Percentiles rank a stretch among this genome's conserved stretches.
These are phyloP conservation scores for Zosterops pallidus DNA, from an alignment of 2,113 vertebrate genomes.

Conservation along the genomic window DNA sequence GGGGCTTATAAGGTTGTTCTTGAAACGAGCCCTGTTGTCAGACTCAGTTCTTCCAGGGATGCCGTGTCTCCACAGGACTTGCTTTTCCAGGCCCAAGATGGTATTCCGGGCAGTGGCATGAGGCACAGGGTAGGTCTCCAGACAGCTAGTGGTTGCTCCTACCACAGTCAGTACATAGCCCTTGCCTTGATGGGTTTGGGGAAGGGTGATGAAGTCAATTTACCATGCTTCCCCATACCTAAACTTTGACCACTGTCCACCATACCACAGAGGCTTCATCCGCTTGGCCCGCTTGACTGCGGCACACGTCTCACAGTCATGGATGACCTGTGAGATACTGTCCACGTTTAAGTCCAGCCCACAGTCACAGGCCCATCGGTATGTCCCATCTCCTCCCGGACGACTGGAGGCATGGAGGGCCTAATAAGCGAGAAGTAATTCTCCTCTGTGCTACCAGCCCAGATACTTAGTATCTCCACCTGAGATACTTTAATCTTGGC, in stretches of 20 bases:
- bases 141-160: too few relatives aligned
- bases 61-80: neutral
- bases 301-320: rapidly evolving
- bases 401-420: rapidly evolving
- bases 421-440: neutral
- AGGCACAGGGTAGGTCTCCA: neutral
- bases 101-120: rapidly evolving
- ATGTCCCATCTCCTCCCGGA: neutral
- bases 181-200: neutral
- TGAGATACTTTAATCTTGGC: neutral
- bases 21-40: rapidly evolving
- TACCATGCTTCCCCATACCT: neutral
- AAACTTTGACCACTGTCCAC: neutral
- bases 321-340: neutral
- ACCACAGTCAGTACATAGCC: neutral
- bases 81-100: neutral
- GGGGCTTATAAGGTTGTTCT: neutral
- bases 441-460: neutral
- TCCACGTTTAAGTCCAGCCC: neutral
- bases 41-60: neutral
- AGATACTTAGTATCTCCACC: neutral
- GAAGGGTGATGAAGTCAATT: neutral
- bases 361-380: rapidly evolving
- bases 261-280: neutral
- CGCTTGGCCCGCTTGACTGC: neutral